Base-by-base conservation (phyloP, 2,797 vertebrate genomes). In the Phyllotis vaccarum region DNA sequence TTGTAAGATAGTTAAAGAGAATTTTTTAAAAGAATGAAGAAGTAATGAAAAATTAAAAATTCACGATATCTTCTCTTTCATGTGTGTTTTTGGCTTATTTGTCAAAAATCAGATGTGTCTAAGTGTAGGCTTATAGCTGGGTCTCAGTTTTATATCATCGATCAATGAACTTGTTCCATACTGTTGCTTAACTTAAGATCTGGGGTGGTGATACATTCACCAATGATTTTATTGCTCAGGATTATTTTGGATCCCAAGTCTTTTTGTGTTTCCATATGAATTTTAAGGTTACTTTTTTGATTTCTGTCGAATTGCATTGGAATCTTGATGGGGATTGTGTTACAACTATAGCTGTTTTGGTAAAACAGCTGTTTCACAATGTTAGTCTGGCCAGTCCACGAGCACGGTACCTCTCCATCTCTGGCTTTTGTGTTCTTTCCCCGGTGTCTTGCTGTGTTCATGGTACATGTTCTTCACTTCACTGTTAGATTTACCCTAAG, bases 21-120 rank as follows among this genome's bases (percentile, higher is more conserved):
- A 64, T 13, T 49, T 89, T 58, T 86, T 49, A 37, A 79, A 82
- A 94, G 43, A 91, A 81, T n/a, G 86, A 58, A 22, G 52, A 83
- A 91, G 78, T 88, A 37, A 34, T 76, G 37, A 82, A 89, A 90
- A 96, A n/a, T 58, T n/a, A 70, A 75, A 29, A 52, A 31, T 1
- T 72, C 24, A 87, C 13, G 52, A 34, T 21, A 58, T 24, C 12
- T 52, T 27, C 52, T 27, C 31, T 24, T 19, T 19, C 49, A 7
- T 40, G 49, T 72, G 13, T 72, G 24, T 2, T 40, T 86, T 70
- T 40, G 14, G 49, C 49, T 40, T 40, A 52, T 29, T 56, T 86
- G 49, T 72, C 22, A 40, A 37, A 86, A 4, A 3, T 12, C 14
- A 31, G 16, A n/a, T 6, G 5, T 12, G 2, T 13, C 2, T 31